Evolutionary conservation across 1,140 invertebrate genomes (phyloP), one percentile per base, ranked within the genome.

Genomic region (Bilobella aurantiaca): DNA sequence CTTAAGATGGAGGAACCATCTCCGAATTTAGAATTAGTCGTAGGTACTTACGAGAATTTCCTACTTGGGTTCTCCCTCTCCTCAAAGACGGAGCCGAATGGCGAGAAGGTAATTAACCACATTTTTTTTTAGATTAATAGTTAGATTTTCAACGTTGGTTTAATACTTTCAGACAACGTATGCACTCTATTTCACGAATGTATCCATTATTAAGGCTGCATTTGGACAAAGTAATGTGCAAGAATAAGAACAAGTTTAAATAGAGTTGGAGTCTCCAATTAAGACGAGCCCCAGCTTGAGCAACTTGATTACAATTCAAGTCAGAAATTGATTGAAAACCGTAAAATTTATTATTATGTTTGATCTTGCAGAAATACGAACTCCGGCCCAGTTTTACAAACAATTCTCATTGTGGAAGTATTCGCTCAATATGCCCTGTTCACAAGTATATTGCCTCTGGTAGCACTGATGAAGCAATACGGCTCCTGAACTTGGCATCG

Each of bases 401-500:
- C 63, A 89, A 92, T 74, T 88, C 86, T 25, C 93, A 97, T 76
- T 80, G 82, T 68, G 85, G 85, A 3, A 89, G 90, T 71, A 80
- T 98, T 1, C 82, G 88, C 72, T 83, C 83, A 72, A 74, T 95
- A 2, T 82, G 86, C 1, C 79, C 82, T 25, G 84, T 81, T n/a
- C 84, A 82, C 27, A 83, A 86, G 73, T 88, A 86, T 77, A 77
- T 96, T 53, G 91, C 89, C 16, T 92, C 90, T 25, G 91, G 91
- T 12, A 87, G 89, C 49, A 84, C 86, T n/a, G 93, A 97, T 80
- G 93, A 96, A 79, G 85, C 85, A 56, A 86, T 96, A 69, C 84
- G 87, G 57, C 77, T 97, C 1, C 92, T 93, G 73, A 87, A 96
- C 76, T 83, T 97, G 78, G 82, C 83, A 59, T 82, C 81, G 0